Base-by-base conservation (phyloP, 2,797 vertebrate species). In the Sebastes alutus region DNA sequence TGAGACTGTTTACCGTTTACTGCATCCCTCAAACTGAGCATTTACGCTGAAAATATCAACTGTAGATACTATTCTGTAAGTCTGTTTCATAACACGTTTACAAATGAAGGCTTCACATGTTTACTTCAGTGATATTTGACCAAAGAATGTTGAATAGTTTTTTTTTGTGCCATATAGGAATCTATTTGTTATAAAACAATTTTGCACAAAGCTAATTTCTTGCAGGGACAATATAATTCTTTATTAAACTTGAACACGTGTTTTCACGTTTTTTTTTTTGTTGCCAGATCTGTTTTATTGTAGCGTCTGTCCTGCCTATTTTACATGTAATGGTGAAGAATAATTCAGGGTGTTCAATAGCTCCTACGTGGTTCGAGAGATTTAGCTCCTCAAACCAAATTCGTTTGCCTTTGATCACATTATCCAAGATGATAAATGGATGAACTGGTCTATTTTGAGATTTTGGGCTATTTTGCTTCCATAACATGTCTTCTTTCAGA, bases 71-170 rank as follows among this genome's bases (percentile, higher is more conserved):
- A 16, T 72, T 69, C 6, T 65, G 5, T 12, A 9, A 58, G 13
- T 4, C 22, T 7, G 18, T 49, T 56, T 54, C 2, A 42, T 13
- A 11, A 54, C 42, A 63, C 7, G 81, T 58, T 65, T 20, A 20
- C 4, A 25, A 35, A 67, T 69, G 5, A 52, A 61, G 23, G n/a
- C 29, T 30, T 12, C 42, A 38, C 29, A 54, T 65, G 68, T 81
- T 82, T 81, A 80, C 49, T 7, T 66, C 20, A 55, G 52, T 68
- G 20, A 67, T 60, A 42, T 80, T 81, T 84, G 78, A 92, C 87
- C 87, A 93, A 92, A 92, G 74, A 84, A 73, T 84, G 63, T 88
- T 79, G 1, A 63, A 54, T 66, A 27, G 6, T 42, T 56, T 42
- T 14, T 5, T 20, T 86, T 56, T 69, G 30, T 81, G n/a, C 27